A percentile compares a stretch with the other conserved stretches of the same genome.
These are phyloP conservation scores for Cantharis flavilabris DNA, from an alignment of 2,888 invertebrate species.

Conservation along the genomic window DNA sequence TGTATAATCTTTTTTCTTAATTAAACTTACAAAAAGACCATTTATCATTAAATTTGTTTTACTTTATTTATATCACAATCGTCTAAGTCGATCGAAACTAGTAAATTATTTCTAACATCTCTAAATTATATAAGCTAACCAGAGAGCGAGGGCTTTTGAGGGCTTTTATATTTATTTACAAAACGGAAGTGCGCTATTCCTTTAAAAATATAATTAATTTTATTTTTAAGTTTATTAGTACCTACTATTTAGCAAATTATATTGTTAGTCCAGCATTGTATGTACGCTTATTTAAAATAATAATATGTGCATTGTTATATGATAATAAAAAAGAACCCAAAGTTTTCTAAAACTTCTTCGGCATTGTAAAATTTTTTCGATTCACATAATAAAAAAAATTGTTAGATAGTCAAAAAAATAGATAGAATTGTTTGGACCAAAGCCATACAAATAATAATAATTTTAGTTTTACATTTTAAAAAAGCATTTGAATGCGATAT, in stretches of 20 bases:
- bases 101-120: not conserved
- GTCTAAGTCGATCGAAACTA: not conserved
- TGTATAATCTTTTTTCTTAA: constrained; percentile 14
- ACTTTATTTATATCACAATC: not conserved
- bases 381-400: not conserved
- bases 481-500: not conserved
- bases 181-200: not conserved
- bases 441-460: not conserved
- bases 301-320: not conserved
- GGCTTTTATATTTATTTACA: not conserved
- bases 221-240: not conserved
- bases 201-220: not conserved
- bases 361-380: not conserved
- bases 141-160: not conserved
- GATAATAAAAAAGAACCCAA: not conserved
- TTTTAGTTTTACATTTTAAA: not conserved
- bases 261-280: not conserved
- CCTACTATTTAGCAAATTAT: not conserved
- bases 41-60: not conserved
- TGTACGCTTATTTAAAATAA: not conserved
- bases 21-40: not conserved
- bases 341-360: not conserved
- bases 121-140: too few species aligned
- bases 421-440: not conserved
- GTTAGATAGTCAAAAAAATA: not conserved